Conservation (phyloP, 2,888 invertebrate species). For the Dascillus cervinus region DNA sequence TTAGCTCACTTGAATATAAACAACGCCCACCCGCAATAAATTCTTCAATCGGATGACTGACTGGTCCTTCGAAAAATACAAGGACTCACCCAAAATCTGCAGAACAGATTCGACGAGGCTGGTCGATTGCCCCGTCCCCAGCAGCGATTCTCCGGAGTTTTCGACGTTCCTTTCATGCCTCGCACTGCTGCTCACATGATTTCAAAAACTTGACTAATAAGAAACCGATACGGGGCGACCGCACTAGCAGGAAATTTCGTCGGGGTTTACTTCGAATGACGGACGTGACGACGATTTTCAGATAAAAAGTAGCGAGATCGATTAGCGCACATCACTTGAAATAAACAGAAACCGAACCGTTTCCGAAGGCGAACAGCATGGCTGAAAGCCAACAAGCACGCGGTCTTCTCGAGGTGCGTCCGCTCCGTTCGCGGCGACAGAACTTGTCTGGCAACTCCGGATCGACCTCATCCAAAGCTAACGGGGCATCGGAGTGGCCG, state of each 20-base stretch:
- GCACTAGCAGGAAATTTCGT: no score
- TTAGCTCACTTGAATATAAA: slow-evolving; percentile 10
- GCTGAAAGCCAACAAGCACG: slow-evolving; percentile 8
- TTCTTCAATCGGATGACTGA: no score
- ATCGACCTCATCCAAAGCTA: slow-evolving; percentile 24
- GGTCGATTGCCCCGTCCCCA: slow-evolving; percentile 19
- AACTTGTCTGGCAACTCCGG: slow-evolving; percentile 28
- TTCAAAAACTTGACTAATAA: not conserved
- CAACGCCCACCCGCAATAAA: slow-evolving; percentile 2
- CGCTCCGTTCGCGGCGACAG: slow-evolving; percentile 16
- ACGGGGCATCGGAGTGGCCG: slow-evolving; percentile 22
- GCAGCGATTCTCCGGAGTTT: slow-evolving; percentile 10
- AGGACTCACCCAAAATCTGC: slow-evolving; percentile 37
- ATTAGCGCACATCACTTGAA: not conserved
- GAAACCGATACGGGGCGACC: no score
- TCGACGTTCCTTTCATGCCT: slow-evolving; percentile 13
- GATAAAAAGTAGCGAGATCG: not conserved
- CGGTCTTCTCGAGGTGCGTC: slow-evolving; percentile 9
- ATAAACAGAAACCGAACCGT: not conserved
- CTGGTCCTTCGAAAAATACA: no score
- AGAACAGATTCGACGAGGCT: slow-evolving; percentile 29
- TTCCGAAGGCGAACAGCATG: slow-evolving; percentile 6
- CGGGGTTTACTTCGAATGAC: no score
- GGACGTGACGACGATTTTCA: not conserved
- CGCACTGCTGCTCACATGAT: slow-evolving; percentile 2